phyloP scores from a whole-genome alignment of 2,888 invertebrate species.

The Tanypteryx hageni region DNA sequence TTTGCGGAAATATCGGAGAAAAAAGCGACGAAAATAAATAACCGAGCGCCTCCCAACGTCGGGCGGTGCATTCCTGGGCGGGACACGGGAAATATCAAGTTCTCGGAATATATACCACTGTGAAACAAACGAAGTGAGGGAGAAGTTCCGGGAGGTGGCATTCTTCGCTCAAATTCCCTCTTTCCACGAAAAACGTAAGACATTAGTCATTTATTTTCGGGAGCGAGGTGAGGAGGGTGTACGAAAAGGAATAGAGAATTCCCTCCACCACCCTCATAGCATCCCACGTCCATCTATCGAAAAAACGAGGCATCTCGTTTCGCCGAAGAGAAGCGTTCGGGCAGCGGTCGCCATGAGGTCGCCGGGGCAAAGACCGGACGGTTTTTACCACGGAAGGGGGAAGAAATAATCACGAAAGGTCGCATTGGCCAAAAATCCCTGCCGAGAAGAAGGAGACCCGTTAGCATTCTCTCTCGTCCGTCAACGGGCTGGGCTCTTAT shows the following conservation, averaged over 20 bases:
- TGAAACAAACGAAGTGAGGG: no score
- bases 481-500: slow-evolving; percentile 1
- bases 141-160: no score
- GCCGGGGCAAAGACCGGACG: slow-evolving; percentile 9
- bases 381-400: background rate
- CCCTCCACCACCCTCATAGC: background rate
- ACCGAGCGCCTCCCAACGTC: no score
- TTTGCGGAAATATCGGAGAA: no score
- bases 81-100: no score
- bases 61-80: no score
- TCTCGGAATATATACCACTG: no score
- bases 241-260: background rate
- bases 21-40: no score
- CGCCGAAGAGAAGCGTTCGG: background rate
- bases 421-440: background rate
- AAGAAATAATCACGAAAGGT: background rate
- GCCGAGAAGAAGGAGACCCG: background rate
- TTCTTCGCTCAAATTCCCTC: no score
- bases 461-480: background rate
- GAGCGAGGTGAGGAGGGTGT: no score
- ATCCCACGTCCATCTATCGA: background rate
- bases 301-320: background rate
- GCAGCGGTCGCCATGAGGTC: background rate
- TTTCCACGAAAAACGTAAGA: no score
- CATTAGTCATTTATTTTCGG: no score